Evolutionary conservation across 2,113 vertebrate genomes (phyloP).

Genomic region (Fregata magnificens): DNA sequence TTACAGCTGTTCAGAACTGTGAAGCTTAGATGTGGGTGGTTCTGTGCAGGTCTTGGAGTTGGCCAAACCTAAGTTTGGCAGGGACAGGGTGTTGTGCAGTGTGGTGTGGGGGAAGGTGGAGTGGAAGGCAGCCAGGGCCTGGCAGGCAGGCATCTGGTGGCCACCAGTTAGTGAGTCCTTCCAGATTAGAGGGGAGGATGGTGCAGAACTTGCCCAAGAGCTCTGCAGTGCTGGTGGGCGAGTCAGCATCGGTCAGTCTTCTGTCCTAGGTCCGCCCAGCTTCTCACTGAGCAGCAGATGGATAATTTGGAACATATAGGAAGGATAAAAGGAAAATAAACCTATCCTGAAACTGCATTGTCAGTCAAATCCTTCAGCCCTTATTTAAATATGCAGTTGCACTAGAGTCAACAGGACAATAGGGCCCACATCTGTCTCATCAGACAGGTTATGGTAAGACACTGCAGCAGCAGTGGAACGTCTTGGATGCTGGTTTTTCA

Average conservation of each 20-base stretch:
- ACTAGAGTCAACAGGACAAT: neutral
- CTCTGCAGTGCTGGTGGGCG: neutral
- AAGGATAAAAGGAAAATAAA: neutral
- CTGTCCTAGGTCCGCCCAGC: neutral
- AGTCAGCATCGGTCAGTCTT: neutral
- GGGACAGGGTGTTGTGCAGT: neutral
- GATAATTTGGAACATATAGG: neutral
- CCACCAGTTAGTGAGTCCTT: neutral
- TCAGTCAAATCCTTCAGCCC: neutral
- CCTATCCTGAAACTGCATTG: neutral
- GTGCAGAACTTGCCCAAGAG: neutral
- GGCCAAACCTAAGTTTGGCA: neutral
- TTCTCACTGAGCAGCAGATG: neutral
- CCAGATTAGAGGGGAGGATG: neutral
- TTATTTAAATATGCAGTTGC: neutral
- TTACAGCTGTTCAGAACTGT: neutral
- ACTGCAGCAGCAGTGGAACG: neutral
- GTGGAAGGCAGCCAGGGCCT: neutral
- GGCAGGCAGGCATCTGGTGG: neutral
- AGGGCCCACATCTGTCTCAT: accelerated
- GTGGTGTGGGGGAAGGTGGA: neutral
- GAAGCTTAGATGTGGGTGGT: neutral
- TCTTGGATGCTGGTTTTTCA: neutral
- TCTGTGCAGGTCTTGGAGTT: neutral
- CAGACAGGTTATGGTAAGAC: too few species aligned